Base-by-base conservation (phyloP, 1,140 invertebrate species). In the Mizuhopecten yessoensis region DNA sequence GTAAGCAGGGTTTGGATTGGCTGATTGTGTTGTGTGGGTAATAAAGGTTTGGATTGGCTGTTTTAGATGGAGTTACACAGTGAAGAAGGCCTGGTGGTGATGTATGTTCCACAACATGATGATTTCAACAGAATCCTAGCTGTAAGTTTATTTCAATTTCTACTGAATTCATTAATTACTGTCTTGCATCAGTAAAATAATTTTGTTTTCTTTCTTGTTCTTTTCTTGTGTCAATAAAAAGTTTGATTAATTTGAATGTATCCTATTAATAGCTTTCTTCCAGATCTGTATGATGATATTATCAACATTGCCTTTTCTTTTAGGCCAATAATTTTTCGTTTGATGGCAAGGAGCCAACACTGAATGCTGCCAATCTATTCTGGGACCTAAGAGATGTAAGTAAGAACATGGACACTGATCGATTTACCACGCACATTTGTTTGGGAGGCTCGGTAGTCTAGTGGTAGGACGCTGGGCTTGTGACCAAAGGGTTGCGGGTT, bases 381-480 rank as follows among this genome's bases (percentile, higher is more conserved):
- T 96, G 96, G 94, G 95, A 97, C 92, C 90, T 96, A 0, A 92
- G 94, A 33, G 95, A 95, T 94, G 96, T 97, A 94, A 96, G 95
- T 94, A 29, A 20, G 36, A 34, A 87, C 13, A 23, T 75, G 34
- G n/a, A n/a, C n/a, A n/a, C n/a, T n/a, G n/a, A n/a, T n/a, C n/a
- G n/a, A n/a, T n/a, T n/a, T n/a, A n/a, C n/a, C n/a, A n/a, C n/a
- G n/a, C n/a, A n/a, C n/a, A n/a, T n/a, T n/a, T n/a, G n/a, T n/a
- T n/a, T n/a, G n/a, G n/a, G n/a, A n/a, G n/a, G n/a, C n/a, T n/a
- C n/a, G n/a, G n/a, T n/a, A n/a, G n/a, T n/a, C n/a, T n/a, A n/a
- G n/a, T n/a, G n/a, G n/a, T n/a, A n/a, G n/a, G n/a, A n/a, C n/a
- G n/a, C n/a, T n/a, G n/a, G n/a, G n/a, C n/a, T n/a, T n/a, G n/a